Conservation (phyloP, 2,113 vertebrate species). For the Mungos mungo region DNA sequence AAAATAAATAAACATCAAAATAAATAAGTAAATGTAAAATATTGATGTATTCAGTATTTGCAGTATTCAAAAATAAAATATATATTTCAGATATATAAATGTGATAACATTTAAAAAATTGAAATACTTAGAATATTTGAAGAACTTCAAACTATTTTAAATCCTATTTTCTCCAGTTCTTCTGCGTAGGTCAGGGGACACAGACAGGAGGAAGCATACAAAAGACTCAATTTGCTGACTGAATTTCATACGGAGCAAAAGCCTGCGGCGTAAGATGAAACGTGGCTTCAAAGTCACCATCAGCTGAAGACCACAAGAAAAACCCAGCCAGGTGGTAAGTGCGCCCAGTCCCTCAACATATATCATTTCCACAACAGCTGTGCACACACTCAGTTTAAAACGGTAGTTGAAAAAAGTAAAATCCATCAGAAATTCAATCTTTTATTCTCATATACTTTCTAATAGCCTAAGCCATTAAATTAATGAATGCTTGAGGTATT, state of each 20-base stretch:
- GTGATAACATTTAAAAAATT: not conserved
- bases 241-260: constrained; percentile 40
- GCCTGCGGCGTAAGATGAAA: not conserved
- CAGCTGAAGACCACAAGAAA: constrained; percentile 17
- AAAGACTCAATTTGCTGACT: not conserved
- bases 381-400: not conserved
- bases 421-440: not conserved
- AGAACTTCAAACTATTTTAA: not conserved
- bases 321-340: constrained; percentile 32
- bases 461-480: not conserved
- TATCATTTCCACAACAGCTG: constrained; percentile 6
- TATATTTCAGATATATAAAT: not conserved
- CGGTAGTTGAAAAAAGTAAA: not conserved
- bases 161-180: not conserved
- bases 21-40: not conserved
- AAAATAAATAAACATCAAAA: no score
- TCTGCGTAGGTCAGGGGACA: not conserved
- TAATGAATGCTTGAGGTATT: not conserved
- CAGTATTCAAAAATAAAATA: not conserved
- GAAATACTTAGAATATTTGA: not conserved
- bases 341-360: not conserved
- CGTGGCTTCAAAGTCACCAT: constrained; percentile 60
- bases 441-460: not conserved
- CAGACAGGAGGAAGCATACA: not conserved
- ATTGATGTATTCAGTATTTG: not conserved